Conservation (phyloP, 2,888 invertebrate species). For the Julus scandinavius region DNA sequence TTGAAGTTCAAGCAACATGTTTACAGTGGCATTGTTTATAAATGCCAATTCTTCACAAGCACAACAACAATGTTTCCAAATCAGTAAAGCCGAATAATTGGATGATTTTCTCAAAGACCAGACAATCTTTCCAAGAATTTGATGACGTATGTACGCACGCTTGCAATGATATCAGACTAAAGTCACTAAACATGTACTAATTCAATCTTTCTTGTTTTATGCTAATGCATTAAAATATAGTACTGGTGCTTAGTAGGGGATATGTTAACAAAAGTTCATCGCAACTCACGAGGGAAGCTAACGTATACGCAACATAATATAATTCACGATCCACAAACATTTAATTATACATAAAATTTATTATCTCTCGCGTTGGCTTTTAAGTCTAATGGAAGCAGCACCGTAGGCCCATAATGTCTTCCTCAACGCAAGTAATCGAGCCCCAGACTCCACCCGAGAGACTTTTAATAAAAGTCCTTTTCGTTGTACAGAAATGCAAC, state of each 20-base stretch:
- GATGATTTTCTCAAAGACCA: too few species aligned
- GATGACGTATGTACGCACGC: too few species aligned
- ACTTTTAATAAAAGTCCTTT: slow-evolving; percentile 24
- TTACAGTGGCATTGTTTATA: too few species aligned
- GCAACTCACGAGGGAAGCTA: slow-evolving; percentile 27
- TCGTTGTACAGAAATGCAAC: background rate
- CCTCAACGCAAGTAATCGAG: background rate
- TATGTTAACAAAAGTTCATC: background rate
- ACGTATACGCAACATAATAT: slow-evolving; percentile 6
- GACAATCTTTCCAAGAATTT: too few species aligned
- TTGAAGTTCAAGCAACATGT: too few species aligned
- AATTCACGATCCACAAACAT: slow-evolving; percentile 27
- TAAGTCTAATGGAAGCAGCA: slow-evolving; percentile 11
- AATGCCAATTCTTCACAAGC: too few species aligned
- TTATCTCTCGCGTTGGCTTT: slow-evolving; percentile 33
- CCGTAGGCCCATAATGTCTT: slow-evolving; percentile 21
- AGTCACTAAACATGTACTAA: background rate
- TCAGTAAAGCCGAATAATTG: too few species aligned
- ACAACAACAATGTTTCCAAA: too few species aligned
- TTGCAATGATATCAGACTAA: background rate
- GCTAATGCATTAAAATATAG: background rate
- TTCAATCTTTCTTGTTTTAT: background rate
- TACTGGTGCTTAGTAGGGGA: background rate
- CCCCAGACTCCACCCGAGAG: slow-evolving; percentile 27
- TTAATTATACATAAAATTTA: slow-evolving; percentile 33